These are phyloP conservation scores for Elephantulus edwardii DNA, from an alignment of 2,113 vertebrate species.

Conservation along the genomic window DNA sequence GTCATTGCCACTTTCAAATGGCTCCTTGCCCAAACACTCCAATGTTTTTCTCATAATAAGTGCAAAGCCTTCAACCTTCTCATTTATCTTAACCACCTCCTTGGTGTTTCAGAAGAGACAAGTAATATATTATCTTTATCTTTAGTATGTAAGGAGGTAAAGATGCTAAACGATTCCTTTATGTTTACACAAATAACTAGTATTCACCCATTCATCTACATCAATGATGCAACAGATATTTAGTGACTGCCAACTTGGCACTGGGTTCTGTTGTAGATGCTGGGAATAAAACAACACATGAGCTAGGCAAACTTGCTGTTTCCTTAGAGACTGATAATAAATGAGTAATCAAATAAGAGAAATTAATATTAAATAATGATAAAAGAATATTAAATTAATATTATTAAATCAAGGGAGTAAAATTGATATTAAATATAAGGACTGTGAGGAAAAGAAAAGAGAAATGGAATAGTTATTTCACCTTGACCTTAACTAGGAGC, in stretches of 20 bases:
- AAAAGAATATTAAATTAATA: too few relatives aligned
- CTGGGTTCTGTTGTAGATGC: neutral
- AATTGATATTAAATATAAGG: neutral
- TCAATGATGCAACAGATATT: neutral
- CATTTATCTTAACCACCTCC: neutral
- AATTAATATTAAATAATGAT: neutral
- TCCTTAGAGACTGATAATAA: neutral
- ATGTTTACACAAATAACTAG: neutral
- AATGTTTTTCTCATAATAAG: slow-evolving; percentile 28
- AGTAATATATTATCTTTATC: neutral
- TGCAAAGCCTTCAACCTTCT: slow-evolving; percentile 9
- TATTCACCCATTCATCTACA: neutral
- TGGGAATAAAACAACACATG: neutral
- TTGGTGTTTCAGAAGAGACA: slow-evolving; percentile 2
- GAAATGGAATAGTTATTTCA: neutral
- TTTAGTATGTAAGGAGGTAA: slow-evolving; percentile 5
- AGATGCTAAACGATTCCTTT: slow-evolving; percentile 44
- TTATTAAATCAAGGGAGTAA: slow-evolving; percentile 8
- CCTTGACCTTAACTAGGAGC: neutral
- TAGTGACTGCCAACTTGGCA: neutral
- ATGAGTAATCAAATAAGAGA: neutral
- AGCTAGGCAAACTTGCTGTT: neutral
- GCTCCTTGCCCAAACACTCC: slow-evolving; percentile 8
- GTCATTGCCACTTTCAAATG: slow-evolving; percentile 45
- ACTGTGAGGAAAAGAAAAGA: neutral